These are phyloP conservation scores for Chrysopilus asiliformis DNA, from an alignment of 2,888 invertebrate genomes.

Conservation along the genomic window DNA sequence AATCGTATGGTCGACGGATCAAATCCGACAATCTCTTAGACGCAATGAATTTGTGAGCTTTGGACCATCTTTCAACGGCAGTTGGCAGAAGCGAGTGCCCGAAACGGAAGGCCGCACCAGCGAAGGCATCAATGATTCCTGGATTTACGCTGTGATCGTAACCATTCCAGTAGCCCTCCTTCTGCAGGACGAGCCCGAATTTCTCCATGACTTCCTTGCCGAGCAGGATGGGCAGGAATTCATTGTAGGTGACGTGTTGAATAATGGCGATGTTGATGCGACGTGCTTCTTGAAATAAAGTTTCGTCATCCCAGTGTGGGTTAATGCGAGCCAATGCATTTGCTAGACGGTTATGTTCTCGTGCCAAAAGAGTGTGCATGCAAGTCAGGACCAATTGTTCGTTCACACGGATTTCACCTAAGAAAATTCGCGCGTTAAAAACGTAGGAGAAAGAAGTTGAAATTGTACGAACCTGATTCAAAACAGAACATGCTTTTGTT, in stretches of 20 bases:
- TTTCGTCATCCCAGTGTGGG: conserved; percentile 90
- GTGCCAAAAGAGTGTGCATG: conserved; percentile 82
- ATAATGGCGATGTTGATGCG: conserved; percentile 75
- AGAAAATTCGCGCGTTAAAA: conserved; percentile 14
- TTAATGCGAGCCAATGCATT: conserved; percentile 62
- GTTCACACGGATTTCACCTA: conserved; percentile 83
- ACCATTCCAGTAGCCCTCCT: conserved; percentile 47
- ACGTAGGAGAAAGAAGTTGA: neutral
- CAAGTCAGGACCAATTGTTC: conserved; percentile 80
- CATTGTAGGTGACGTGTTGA: conserved; percentile 82
- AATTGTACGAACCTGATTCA: conserved; percentile 56
- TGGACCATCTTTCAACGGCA: conserved; percentile 86
- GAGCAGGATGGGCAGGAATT: conserved; percentile 75
- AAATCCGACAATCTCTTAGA: conserved; percentile 79
- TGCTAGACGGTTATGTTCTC: conserved; percentile 82
- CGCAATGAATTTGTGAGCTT: conserved; percentile 87
- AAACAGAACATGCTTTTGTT: conserved; percentile 86
- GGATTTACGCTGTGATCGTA: conserved; percentile 77
- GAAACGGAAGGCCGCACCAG: conserved; percentile 85
- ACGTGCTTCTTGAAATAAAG: conserved; percentile 74
- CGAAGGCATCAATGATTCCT: conserved; percentile 76
- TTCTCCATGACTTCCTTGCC: conserved; percentile 88
- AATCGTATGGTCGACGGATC: conserved; percentile 76
- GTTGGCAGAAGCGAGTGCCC: conserved; percentile 84
- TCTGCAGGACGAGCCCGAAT: conserved; percentile 69